Evolutionary conservation across 2,888 invertebrate species (phyloP).

Genomic region (Tinea pellionella): DNA sequence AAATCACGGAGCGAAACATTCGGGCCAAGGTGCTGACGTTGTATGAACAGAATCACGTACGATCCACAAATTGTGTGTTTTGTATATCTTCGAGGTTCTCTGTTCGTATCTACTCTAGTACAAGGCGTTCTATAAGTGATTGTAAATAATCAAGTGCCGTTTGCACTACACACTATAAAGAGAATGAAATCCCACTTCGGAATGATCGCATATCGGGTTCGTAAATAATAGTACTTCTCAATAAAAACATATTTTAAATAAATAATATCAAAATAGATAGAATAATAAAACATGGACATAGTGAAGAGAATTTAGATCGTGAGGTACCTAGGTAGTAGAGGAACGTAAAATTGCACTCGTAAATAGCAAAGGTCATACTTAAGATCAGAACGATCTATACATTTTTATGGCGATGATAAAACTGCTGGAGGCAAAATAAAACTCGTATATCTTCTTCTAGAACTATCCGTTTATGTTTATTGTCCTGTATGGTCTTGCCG

Average conservation of each 20-base stretch:
- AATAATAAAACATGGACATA: neutral
- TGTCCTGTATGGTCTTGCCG: conserved; percentile 16
- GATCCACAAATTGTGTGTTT: neutral
- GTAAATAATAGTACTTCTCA: too few relatives aligned
- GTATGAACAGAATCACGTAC: conserved; percentile 10
- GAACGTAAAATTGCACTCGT: neutral
- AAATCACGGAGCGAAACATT: conserved; percentile 37
- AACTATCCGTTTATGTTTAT: conserved; percentile 13
- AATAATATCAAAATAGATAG: neutral
- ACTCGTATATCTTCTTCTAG: conserved; percentile 6
- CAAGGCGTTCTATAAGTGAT: too few relatives aligned
- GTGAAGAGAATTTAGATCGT: neutral
- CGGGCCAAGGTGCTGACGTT: conserved; percentile 33
- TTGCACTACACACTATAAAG: too few relatives aligned
- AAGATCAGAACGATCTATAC: conserved; percentile 10
- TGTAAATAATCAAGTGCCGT: too few relatives aligned
- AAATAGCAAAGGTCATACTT: conserved; percentile 6
- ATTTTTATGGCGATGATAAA: conserved; percentile 7
- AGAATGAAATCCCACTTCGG: too few relatives aligned
- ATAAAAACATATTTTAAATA: too few relatives aligned
- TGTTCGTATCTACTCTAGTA: neutral
- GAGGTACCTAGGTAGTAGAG: neutral
- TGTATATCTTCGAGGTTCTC: neutral
- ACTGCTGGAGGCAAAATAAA: conserved; percentile 12
- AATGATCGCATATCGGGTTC: too few relatives aligned